phyloP scores from a whole-genome alignment of 37 sponge, comb jelly and placozoan genomes.

The Cliona cf. orientalis region DNA sequence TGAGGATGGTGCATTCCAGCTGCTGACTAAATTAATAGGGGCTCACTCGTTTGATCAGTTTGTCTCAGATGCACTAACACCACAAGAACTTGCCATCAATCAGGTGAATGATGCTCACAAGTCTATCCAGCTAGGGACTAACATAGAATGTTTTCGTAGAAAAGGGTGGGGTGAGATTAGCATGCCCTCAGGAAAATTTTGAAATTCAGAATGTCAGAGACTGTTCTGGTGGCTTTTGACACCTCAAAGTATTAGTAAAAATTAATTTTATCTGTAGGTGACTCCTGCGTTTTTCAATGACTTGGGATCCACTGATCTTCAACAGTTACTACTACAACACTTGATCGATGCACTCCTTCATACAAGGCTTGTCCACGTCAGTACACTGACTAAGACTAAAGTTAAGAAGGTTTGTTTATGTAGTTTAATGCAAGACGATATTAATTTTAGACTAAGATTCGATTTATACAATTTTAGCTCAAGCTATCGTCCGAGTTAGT shows the following conservation, averaged over 20 bases:
- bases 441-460: not conserved
- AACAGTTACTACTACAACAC: constrained; percentile 13
- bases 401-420: constrained; percentile 19
- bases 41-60: too few relatives aligned
- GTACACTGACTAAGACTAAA: constrained; percentile 19
- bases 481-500: constrained; percentile 30
- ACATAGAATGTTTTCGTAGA: too few relatives aligned
- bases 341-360: constrained; percentile 21
- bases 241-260: not conserved
- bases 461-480: not conserved
- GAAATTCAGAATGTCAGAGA: too few relatives aligned
- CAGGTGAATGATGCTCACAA: too few relatives aligned
- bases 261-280: not conserved
- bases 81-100: too few relatives aligned
- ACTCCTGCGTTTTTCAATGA: constrained; percentile 43
- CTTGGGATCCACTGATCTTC: not conserved
- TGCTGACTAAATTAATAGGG: too few relatives aligned
- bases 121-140: too few relatives aligned
- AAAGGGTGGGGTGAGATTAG: too few relatives aligned
- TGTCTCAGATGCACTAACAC: too few relatives aligned
- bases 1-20: too few relatives aligned
- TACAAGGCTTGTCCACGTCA: constrained; percentile 31
- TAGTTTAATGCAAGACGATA: not conserved
- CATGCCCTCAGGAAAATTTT: too few relatives aligned
- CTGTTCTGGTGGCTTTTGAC: not conserved